Evolutionary conservation across 2,113 vertebrate genomes (phyloP).

Genomic region (Eurypyga helias): DNA sequence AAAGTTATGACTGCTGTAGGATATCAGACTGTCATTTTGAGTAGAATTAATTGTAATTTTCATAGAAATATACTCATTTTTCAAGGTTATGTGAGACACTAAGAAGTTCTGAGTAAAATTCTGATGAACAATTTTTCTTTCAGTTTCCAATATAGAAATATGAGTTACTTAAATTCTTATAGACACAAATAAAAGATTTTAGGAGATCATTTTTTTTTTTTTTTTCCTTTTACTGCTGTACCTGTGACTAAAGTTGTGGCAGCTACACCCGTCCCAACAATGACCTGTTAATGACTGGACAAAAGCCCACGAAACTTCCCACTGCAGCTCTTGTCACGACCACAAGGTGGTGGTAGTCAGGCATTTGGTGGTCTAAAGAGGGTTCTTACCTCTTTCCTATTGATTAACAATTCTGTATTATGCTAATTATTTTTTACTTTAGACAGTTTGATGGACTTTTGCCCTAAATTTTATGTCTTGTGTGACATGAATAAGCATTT

Average conservation of each 20-base stretch:
- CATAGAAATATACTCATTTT: background rate
- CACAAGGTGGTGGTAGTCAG: no score
- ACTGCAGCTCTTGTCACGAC: no score
- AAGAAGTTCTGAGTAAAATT: background rate
- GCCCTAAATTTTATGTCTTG: background rate
- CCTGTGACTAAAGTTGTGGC: background rate
- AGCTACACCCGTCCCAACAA: no score
- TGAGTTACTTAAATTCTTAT: background rate
- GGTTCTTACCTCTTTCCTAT: background rate
- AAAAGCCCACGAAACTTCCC: no score
- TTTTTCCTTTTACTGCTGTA: background rate
- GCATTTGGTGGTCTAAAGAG: no score
- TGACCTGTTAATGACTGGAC: no score
- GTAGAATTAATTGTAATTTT: background rate
- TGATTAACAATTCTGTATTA: background rate
- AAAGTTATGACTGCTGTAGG: background rate
- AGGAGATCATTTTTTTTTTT: background rate
- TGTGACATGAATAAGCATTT: background rate
- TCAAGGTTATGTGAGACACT: background rate
- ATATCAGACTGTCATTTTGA: background rate
- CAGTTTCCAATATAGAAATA: background rate
- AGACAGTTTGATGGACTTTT: background rate
- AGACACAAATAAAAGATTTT: background rate
- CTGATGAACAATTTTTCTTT: background rate
- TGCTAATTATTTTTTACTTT: background rate